Evolutionary conservation across 2,113 vertebrate species (phyloP), one percentile per base, ranked within the genome.

Genomic region (Stercorarius parasiticus): DNA sequence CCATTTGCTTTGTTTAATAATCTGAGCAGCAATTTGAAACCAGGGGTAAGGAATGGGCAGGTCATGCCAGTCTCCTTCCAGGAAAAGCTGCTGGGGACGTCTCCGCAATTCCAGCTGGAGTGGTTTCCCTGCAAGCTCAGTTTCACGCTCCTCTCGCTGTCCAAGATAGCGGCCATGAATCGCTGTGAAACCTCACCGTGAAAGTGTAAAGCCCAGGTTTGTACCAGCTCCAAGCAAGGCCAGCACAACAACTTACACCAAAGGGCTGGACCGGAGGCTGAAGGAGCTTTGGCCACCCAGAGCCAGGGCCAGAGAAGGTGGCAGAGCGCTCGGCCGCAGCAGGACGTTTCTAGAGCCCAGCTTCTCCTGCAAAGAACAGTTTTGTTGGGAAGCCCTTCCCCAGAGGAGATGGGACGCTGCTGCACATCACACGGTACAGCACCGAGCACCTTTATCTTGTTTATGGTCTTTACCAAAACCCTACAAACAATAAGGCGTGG

Each of bases 111-210:
- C 3, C 88, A 61, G n/a, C 5, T 13, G 70, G 21, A 49, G 65
- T 0, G 4, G 42, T 70, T 23, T 15, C 18, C 62, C 78, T 40
- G 16, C 13, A 18, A 72, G 71, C 47, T 83, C 3, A 2, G 45
- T 6, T 45, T 88, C 58, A 9, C 15, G 1, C 53, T 43, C 66
- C 66, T 15, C 14, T 6, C 62, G 43, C 62, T 52, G 21, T 5
- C 62, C 67, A 21, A 43, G 47, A 22, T 1, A 9, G 42, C 2
- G 32, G 9, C 40, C 38, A 1, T 1, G 76, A 61, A n/a, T 10
- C 23, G 10, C 27, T 3, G 5, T 1, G 66, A 43, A 40, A 49
- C 11, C 55, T 53, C 78, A 5, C 62, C 1, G 1, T 20, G 17
- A 40, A 21, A 11, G 23, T 2, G 11, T 2, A 6, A 78, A 85